Base-by-base conservation (phyloP, 2,888 invertebrate genomes). In the Acrobasis repandana region DNA sequence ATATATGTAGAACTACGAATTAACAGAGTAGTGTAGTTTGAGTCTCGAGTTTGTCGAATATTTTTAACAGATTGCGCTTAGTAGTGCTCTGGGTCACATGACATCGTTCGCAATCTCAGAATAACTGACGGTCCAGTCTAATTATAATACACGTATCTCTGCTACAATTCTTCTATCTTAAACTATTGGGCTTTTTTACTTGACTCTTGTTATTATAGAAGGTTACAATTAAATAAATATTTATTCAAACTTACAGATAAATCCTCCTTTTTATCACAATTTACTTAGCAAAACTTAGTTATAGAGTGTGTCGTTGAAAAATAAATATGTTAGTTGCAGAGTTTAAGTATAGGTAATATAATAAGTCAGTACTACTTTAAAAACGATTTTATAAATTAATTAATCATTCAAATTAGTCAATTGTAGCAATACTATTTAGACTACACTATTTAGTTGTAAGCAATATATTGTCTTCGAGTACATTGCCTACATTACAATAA, bases 81-180 rank as follows among this genome's bases (percentile, higher is more conserved):
- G 74, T 73, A 73, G 72, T 46, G 28, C 67, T 73, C 73, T 72
- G 75, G 79, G 80, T 85, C 83, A 83, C 84, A 85, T 85, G 88
- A 85, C 85, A 79, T 77, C 79, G 81, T 77, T 77, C 74, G 79
- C 77, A 78, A 83, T 86, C 85, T 86, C 79, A 85, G 84, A 89
- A 89, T 89, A 90, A 86, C 86, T 83, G 85, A 80, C 83, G 79
- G 83, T 82, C 83, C 80, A 71, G 71, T 86, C 88, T 90, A 90
- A 89, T 88, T 87, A 85, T 88, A 86, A 76, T 75, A 77, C 54
- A 43, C 43, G 73, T 72, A 77, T 79, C 79, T 76, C 65, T 67
- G 58, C 48, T 58, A 50, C 49, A 58, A 49, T 58, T 36, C 33
- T 57, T 49, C 28, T 51, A 33, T 33, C 68, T 74, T 75, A 69